Conservation (phyloP, 2,113 vertebrate genomes). For the Willisornis vidua region DNA sequence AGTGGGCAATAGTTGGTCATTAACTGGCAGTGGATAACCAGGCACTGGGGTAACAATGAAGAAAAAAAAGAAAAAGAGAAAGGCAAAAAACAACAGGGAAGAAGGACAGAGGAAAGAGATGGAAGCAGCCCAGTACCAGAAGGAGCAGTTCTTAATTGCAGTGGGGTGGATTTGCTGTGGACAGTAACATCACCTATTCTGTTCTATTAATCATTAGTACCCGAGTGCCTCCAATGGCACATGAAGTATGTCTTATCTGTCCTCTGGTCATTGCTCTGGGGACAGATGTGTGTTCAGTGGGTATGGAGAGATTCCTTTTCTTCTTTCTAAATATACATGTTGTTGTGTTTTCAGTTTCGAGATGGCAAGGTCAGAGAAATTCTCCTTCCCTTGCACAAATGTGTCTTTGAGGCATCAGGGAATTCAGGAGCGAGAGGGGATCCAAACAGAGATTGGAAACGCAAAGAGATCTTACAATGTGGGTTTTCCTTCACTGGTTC, state of each 20-base stretch:
- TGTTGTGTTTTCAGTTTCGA: slow-evolving; percentile 30
- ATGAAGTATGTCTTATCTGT: slow-evolving; percentile 35
- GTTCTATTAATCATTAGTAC: slow-evolving; percentile 30
- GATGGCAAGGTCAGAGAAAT: slow-evolving; percentile 63
- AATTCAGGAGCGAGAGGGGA: not conserved
- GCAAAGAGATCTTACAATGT: not conserved
- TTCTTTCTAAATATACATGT: slow-evolving; percentile 59
- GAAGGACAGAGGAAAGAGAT: not conserved
- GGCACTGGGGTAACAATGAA: not conserved
- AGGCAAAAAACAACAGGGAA: not conserved
- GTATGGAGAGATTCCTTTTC: slow-evolving; percentile 31
- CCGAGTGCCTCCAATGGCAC: not conserved
- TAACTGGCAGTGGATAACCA: not conserved
- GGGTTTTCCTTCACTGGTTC: not conserved
- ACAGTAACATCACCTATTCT: not conserved
- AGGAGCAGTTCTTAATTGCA: slow-evolving; percentile 43
- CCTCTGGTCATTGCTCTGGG: slow-evolving; percentile 18
- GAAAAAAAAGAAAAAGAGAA: not conserved
- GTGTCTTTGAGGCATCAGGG: slow-evolving; percentile 20
- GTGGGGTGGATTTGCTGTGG: not conserved
- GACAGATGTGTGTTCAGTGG: slow-evolving; percentile 15
- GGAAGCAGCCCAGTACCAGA: not conserved
- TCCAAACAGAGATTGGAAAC: not conserved
- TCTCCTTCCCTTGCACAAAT: slow-evolving; percentile 51
- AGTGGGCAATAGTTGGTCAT: not conserved